Base-by-base conservation (phyloP, 2,888 invertebrate species). In the Eilema griseolum region DNA sequence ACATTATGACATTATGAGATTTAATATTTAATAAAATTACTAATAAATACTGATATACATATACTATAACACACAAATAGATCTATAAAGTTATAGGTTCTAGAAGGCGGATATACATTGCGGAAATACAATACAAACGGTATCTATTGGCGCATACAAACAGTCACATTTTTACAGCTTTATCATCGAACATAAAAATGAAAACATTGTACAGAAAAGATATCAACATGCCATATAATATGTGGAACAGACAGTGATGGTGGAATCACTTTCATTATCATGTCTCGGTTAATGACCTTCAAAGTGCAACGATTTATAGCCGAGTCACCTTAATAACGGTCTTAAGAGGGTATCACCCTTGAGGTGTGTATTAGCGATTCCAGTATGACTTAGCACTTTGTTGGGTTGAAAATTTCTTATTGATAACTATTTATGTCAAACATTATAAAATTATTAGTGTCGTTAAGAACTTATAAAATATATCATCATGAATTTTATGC, bases 341-440 rank as follows among this genome's bases (percentile, higher is more conserved):
- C 26, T 65, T 26, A 33, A 65, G 41, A 70, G 70, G 69, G 70
- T 65, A 70, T 70, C 66, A 70, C 31, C 70, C 66, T 70, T 69
- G 23, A 59, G n/a, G 70, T 70, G 61, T 61, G 61, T 65, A 65
- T 69, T 70, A 57, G 61, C 61, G 63, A 69, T 69, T 63, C 57
- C 59, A 59, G n/a, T 61, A 41, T 69, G 60, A 69, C 41, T 46
- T 37, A 24, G 67, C 61, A 16, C 61, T 67, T 62, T 33, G 11
- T 20, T 65, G 33, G 1, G 20, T 41, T 26, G 20, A 41, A 2
- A 23, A 37, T 67, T 33, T 23, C 41, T n/a, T 64, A 41, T 16
- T 23, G 20, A n/a, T 33, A 61, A 61, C 31, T 24, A 14, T 61
- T n/a, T 33, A 33, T 26, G 1, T 14, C 0, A 28, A 60, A 10